Conservation (phyloP, 2,888 invertebrate genomes). For the Drosophila mimica region DNA sequence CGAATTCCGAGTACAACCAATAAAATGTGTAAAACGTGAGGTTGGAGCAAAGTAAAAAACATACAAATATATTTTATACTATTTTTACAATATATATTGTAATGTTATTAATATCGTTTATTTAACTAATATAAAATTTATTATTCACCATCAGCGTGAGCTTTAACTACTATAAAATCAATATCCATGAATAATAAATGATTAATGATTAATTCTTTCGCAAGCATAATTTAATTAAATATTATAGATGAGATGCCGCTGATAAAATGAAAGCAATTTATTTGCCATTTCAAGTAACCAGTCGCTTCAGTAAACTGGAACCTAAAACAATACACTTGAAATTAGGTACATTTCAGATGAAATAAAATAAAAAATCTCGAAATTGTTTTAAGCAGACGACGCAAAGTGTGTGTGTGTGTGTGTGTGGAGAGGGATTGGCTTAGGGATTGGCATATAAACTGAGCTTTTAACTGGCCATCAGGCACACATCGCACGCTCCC, state of each 20-base stretch:
- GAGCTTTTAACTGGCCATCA: conserved; percentile 61
- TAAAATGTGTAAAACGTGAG: neutral
- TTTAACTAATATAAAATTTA: neutral
- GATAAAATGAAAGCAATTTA: conserved; percentile 2
- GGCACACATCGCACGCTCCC: conserved; percentile 42
- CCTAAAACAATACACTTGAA: conserved; percentile 29
- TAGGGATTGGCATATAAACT: conserved; percentile 34
- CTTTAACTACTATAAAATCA: neutral
- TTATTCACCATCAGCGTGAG: neutral
- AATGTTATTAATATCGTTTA: neutral
- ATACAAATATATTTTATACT: no score
- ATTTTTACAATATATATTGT: neutral
- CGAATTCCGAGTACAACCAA: neutral
- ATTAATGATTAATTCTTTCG: neutral
- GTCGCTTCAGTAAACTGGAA: neutral
- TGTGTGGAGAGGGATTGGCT: neutral
- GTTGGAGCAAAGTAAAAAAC: no score
- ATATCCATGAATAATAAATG: neutral
- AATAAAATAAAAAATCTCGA: conserved; percentile 15
- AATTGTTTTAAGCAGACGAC: conserved; percentile 18
- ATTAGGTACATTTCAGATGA: conserved; percentile 28
- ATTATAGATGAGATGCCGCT: neutral
- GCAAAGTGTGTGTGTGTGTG: neutral
- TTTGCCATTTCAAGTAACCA: neutral
- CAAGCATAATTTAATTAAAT: neutral